phyloP scores from a whole-genome alignment of 2,113 vertebrate genomes.

The Mionectes macconnelli region DNA sequence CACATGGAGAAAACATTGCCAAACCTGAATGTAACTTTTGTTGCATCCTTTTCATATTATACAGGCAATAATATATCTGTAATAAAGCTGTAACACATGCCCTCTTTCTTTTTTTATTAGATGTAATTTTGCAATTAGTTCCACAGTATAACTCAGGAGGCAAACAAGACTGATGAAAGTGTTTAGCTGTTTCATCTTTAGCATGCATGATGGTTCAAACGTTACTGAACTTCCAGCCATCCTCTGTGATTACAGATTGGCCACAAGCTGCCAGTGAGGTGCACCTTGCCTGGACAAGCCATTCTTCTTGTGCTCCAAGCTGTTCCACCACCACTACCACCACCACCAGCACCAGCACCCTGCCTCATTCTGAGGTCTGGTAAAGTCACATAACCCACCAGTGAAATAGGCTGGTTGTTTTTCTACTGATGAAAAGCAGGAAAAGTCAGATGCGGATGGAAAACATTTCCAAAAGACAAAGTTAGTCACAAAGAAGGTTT shows the following conservation, averaged over 20 bases:
- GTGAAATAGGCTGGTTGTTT: neutral
- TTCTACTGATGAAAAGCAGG: conserved; percentile 9
- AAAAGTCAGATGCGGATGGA: neutral
- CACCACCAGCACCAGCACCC: neutral
- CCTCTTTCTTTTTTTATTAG: neutral
- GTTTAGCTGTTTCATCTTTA: neutral
- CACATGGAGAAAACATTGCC: neutral
- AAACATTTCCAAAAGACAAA: conserved; percentile 7
- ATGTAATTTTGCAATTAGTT: conserved; percentile 41
- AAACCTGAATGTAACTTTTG: neutral
- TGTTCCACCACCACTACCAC: neutral
- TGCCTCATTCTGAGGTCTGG: neutral
- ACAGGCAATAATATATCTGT: neutral
- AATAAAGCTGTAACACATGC: neutral
- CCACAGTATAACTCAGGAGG: neutral
- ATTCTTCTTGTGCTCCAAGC: neutral
- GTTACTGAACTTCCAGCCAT: neutral
- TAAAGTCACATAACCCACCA: neutral
- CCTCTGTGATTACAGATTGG: neutral
- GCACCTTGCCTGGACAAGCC: neutral
- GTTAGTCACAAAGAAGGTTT: conserved; percentile 18
- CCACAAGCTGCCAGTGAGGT: accelerated
- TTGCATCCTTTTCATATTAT: neutral
- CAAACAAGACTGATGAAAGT: neutral
- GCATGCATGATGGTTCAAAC: neutral